Percentiles rank a stretch among this genome's conserved stretches.
phyloP scores from a whole-genome alignment of 2,113 vertebrate genomes.

The Raja brachyura region DNA sequence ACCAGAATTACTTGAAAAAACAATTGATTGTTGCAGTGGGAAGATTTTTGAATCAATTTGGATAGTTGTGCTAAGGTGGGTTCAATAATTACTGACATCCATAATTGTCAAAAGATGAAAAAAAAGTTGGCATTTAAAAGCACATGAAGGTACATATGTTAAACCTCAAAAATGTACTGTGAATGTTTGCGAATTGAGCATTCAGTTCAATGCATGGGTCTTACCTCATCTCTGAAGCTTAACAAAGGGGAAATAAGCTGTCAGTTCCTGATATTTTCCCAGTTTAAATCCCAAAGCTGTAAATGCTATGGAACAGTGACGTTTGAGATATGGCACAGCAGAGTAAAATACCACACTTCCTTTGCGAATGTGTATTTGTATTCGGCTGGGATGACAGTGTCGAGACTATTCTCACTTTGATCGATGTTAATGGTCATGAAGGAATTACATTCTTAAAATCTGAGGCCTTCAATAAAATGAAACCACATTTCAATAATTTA shows the following conservation, averaged over 20 bases:
- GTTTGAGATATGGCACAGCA: background rate
- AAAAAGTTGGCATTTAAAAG: background rate
- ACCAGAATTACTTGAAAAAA: background rate
- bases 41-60: background rate
- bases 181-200: background rate
- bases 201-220: background rate
- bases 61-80: background rate
- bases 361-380: background rate
- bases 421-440: conserved; percentile 5
- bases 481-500: background rate
- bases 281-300: background rate
- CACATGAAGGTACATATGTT: background rate
- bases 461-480: background rate
- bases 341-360: background rate
- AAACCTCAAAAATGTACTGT: background rate
- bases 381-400: background rate
- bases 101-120: background rate
- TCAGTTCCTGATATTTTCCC: background rate
- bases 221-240: background rate
- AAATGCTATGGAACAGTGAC: background rate
- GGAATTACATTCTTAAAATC: background rate
- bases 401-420: background rate
- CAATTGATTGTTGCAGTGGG: background rate
- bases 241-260: background rate
- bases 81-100: background rate